phyloP scores from a whole-genome alignment of 2,113 vertebrate species.

The Varanus komodoensis region DNA sequence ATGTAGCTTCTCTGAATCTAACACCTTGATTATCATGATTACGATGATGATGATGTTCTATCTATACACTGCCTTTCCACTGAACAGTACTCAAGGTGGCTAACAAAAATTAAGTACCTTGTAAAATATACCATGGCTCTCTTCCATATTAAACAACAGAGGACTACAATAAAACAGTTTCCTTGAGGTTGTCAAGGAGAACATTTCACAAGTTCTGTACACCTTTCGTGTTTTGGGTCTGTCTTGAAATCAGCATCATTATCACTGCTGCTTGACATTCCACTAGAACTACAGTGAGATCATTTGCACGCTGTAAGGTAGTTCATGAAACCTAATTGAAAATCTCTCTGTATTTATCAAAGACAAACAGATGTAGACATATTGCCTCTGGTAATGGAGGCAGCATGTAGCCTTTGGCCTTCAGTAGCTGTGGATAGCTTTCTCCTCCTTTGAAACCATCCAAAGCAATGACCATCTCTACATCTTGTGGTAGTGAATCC shows the following conservation, averaged over 20 bases:
- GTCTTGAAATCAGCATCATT: neutral
- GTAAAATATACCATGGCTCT: neutral
- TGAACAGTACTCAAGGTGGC: neutral
- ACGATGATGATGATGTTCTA: neutral
- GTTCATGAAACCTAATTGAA: neutral
- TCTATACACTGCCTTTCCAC: neutral
- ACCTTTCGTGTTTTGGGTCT: neutral
- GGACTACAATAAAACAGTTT: accelerated
- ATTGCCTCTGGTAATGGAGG: no score
- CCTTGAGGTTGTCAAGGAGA: neutral
- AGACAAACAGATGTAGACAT: neutral
- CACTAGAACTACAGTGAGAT: neutral
- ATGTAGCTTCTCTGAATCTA: neutral
- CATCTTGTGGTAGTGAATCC: no score
- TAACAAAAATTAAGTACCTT: accelerated
- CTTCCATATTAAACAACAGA: neutral
- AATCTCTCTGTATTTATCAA: neutral
- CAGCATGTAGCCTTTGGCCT: no score
- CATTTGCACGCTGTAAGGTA: accelerated
- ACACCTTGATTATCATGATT: neutral
- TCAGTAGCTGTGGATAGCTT: no score
- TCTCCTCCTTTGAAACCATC: no score
- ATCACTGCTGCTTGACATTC: neutral
- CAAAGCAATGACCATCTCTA: no score
- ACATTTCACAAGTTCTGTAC: accelerated